Percentiles rank a stretch among this genome's conserved stretches.
Conservation (phyloP, 2,797 vertebrate genomes). For the Lepilemur septentrionalis region DNA sequence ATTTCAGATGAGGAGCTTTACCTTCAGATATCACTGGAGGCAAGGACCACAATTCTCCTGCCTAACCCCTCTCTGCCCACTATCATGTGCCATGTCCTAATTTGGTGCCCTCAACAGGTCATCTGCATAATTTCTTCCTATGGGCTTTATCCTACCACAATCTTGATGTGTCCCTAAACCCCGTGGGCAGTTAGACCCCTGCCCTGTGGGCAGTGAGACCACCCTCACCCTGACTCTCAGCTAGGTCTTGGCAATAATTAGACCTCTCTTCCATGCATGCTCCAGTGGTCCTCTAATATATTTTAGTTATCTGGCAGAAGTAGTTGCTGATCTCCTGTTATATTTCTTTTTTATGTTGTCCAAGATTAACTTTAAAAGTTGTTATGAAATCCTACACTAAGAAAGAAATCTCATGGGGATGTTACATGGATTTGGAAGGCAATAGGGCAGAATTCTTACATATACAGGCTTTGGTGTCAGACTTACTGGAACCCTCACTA, state of each 20-base stretch:
- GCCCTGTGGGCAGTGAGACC: neutral
- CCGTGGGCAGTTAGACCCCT: too few species aligned
- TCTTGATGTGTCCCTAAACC: neutral
- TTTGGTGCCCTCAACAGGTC: neutral
- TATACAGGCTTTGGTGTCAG: neutral
- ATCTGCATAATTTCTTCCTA: neutral
- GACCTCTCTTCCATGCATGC: neutral
- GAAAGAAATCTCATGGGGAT: neutral
- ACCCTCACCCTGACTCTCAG: neutral
- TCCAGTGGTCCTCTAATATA: too few species aligned
- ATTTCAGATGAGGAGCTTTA: neutral
- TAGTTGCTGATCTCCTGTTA: neutral
- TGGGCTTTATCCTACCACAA: neutral
- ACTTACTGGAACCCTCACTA: neutral
- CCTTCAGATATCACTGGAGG: neutral
- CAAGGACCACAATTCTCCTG: neutral
- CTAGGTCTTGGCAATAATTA: neutral
- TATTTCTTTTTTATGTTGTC: neutral
- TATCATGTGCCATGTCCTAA: neutral
- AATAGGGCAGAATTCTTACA: neutral
- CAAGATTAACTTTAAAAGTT: constrained; percentile 15
- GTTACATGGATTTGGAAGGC: neutral
- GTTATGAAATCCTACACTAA: neutral
- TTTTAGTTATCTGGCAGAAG: neutral
- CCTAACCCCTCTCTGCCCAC: neutral